phyloP scores from a whole-genome alignment of 2,888 invertebrate species.

The Nematopogon swammerdamellus region DNA sequence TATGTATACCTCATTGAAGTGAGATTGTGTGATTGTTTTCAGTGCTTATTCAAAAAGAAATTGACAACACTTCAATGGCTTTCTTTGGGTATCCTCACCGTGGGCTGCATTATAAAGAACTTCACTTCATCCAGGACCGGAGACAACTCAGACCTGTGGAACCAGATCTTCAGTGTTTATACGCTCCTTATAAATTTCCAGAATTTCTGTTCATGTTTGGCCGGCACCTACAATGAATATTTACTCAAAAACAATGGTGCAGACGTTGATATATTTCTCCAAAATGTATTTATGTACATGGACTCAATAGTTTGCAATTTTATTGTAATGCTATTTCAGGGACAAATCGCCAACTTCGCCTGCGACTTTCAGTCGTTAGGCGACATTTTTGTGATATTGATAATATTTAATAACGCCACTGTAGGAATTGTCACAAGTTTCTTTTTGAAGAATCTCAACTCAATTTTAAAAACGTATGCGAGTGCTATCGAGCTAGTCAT shows the following conservation, averaged over 20 bases:
- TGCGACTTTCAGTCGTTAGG: conserved; percentile 54
- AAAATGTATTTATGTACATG: conserved; percentile 93
- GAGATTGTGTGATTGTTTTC: conserved; percentile 22
- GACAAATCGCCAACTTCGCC: conserved; percentile 61
- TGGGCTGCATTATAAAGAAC: conserved; percentile 91
- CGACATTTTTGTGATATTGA: conserved; percentile 69
- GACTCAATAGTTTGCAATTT: conserved; percentile 92
- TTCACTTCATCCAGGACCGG: conserved; percentile 49
- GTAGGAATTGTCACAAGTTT: conserved; percentile 93
- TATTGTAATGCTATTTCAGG: conserved; percentile 65
- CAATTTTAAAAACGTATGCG: conserved; percentile 93
- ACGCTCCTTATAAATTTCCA: conserved; percentile 69
- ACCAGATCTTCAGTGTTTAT: conserved; percentile 53
- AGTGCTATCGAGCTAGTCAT: conserved; percentile 89
- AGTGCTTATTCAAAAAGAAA: conserved; percentile 84
- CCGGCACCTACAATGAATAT: conserved; percentile 95
- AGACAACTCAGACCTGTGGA: conserved; percentile 25
- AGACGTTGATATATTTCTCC: conserved; percentile 84
- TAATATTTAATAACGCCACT: conserved; percentile 85
- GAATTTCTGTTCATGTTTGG: conserved; percentile 88
- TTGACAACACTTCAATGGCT: conserved; percentile 83
- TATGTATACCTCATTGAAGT: too few relatives aligned
- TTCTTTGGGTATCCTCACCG: conserved; percentile 79
- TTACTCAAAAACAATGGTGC: conserved; percentile 82
- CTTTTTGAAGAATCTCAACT: conserved; percentile 89